Evolutionary conservation across 2,113 vertebrate species (phyloP).

Genomic region (Lipotes vexillifer): DNA sequence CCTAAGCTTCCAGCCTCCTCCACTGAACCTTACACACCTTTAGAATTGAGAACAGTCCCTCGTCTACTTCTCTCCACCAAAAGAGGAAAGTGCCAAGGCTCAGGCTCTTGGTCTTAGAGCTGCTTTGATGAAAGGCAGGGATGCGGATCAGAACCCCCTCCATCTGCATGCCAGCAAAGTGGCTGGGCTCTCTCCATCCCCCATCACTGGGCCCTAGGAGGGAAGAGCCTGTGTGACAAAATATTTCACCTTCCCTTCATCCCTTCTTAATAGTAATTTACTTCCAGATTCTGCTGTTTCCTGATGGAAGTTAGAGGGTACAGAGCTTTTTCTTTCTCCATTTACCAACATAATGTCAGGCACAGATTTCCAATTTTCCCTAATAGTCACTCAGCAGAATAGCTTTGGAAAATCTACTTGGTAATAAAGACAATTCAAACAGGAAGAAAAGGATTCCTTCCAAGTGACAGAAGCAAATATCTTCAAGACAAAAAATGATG

Average conservation of each 20-base stretch:
- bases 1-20: neutral
- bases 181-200: neutral
- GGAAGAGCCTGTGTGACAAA: neutral
- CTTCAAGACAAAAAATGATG: slow-evolving; percentile 1
- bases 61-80: neutral
- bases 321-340: neutral
- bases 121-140: neutral
- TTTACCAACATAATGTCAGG: neutral
- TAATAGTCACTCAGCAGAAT: neutral
- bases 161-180: neutral
- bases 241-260: neutral
- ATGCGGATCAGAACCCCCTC: neutral
- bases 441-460: neutral
- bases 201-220: neutral
- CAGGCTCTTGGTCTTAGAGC: neutral
- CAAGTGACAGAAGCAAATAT: slow-evolving; percentile 35
- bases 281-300: neutral
- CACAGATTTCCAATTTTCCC: neutral
- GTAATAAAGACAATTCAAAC: neutral
- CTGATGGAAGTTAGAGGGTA: neutral
- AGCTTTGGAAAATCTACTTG: neutral
- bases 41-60: neutral
- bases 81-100: neutral
- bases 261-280: neutral
- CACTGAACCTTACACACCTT: neutral